These are phyloP conservation scores for Hypsopygia costalis DNA, from an alignment of 2,888 invertebrate genomes.

Conservation along the genomic window DNA sequence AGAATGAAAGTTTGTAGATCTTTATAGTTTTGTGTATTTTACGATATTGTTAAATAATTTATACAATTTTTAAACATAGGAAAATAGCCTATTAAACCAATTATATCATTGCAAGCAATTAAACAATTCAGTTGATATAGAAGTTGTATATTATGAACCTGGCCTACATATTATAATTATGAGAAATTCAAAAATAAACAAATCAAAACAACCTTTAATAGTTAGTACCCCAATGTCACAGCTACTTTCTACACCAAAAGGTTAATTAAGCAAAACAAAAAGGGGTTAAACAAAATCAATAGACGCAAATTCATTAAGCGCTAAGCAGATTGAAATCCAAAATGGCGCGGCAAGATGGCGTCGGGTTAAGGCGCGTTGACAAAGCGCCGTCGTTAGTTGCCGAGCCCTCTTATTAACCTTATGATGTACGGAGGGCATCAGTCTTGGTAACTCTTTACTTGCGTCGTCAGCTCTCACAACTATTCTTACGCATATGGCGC, in stretches of 20 bases:
- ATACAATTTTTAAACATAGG: too few relatives aligned
- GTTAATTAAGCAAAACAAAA: slow-evolving; percentile 80
- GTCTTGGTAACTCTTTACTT: slow-evolving; percentile 51
- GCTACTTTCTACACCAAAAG: slow-evolving; percentile 65
- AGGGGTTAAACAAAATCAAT: slow-evolving; percentile 80
- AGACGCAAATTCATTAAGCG: slow-evolving; percentile 79
- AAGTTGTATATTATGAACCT: too few relatives aligned
- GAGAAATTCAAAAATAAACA: neutral
- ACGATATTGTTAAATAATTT: too few relatives aligned
- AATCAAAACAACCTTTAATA: slow-evolving; percentile 37
- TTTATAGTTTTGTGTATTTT: too few relatives aligned
- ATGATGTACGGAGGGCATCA: slow-evolving; percentile 77
- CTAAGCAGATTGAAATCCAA: slow-evolving; percentile 79
- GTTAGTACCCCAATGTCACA: slow-evolving; percentile 44
- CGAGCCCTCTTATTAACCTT: slow-evolving; percentile 81
- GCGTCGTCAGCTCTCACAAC: slow-evolving; percentile 40
- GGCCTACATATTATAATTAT: too few relatives aligned
- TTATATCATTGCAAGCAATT: too few relatives aligned
- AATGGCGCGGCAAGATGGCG: slow-evolving; percentile 74
- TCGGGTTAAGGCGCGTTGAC: slow-evolving; percentile 75
- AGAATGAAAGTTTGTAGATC: too few relatives aligned
- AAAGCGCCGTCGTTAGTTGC: slow-evolving; percentile 79
- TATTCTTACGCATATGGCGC: slow-evolving; percentile 11
- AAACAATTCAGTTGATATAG: too few relatives aligned
- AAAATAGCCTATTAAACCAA: too few relatives aligned